These are phyloP conservation scores for Caradrina kadenii DNA, from an alignment of 2,888 invertebrate species.

Conservation along the genomic window DNA sequence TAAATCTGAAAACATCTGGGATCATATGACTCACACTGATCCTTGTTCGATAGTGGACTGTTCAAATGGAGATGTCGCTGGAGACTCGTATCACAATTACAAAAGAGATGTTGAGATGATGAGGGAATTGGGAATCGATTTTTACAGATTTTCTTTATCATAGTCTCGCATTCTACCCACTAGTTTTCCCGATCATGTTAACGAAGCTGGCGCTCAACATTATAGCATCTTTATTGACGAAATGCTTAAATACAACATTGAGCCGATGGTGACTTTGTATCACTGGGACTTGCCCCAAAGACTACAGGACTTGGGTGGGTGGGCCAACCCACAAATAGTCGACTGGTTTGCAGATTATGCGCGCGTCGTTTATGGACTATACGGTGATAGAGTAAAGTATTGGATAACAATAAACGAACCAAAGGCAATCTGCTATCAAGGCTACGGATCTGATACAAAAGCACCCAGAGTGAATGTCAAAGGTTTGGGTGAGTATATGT, in stretches of 20 bases:
- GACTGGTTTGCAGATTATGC: constrained; percentile 87
- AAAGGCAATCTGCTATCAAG: constrained; percentile 73
- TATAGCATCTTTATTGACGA: constrained; percentile 89
- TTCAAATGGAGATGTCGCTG: constrained; percentile 90
- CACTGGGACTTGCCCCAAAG: constrained; percentile 89
- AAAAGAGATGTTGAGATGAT: constrained; percentile 88
- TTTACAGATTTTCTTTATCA: constrained; percentile 90
- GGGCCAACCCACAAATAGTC: constrained; percentile 81
- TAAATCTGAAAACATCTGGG: constrained; percentile 92
- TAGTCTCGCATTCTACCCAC: constrained; percentile 92
- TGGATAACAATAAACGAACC: constrained; percentile 92
- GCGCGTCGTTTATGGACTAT: constrained; percentile 77
- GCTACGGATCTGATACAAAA: constrained; percentile 78
- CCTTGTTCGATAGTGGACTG: constrained; percentile 86
- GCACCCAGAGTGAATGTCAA: constrained; percentile 74
- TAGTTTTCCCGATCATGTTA: constrained; percentile 89
- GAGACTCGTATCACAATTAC: constrained; percentile 91
- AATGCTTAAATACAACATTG: constrained; percentile 90
- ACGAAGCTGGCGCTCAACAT: constrained; percentile 81
- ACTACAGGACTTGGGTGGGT: constrained; percentile 89
- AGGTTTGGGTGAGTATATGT: constrained; percentile 85
- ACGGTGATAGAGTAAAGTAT: constrained; percentile 84
- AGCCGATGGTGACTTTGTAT: constrained; percentile 90
- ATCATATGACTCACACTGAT: constrained; percentile 86
- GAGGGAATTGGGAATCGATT: constrained; percentile 83